Conservation (phyloP, 2,113 vertebrate genomes). For the Nesoenas mayeri region DNA sequence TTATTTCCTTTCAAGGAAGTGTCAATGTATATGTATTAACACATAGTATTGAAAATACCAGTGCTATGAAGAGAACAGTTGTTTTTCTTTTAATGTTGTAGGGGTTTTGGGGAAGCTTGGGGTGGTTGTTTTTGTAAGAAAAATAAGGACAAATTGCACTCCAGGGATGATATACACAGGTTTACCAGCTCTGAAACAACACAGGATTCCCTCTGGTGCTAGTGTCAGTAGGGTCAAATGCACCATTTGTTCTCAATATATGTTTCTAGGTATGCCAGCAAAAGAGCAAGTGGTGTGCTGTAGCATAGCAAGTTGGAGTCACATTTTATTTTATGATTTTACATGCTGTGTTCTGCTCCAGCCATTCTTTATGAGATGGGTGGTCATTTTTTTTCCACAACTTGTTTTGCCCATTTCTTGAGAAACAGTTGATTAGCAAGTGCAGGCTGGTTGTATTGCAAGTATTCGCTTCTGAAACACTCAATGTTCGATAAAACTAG, state of each 20-base stretch:
- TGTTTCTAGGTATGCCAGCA: slow-evolving; percentile 8
- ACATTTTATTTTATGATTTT: not conserved
- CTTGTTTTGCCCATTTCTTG: not conserved
- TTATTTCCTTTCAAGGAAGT: slow-evolving; percentile 8
- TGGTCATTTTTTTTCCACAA: not conserved
- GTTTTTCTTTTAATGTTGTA: not conserved
- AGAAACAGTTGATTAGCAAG: not conserved
- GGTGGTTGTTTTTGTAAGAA: not conserved
- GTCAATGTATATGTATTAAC: not conserved
- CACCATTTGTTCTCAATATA: slow-evolving; percentile 16
- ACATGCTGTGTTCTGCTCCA: not conserved
- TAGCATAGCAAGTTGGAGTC: not conserved
- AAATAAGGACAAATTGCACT: not conserved
- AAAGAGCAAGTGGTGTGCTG: slow-evolving; percentile 17
- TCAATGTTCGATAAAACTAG: not conserved
- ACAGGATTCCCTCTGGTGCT: not conserved
- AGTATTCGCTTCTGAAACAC: not conserved
- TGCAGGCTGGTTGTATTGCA: not conserved
- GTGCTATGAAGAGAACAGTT: not conserved
- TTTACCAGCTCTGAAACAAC: slow-evolving; percentile 1
- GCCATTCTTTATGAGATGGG: not conserved
- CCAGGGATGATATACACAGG: not conserved
- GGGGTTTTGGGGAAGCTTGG: not conserved
- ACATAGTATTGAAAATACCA: not conserved
- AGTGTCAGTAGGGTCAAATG: slow-evolving; percentile 40